Evolutionary conservation across 2,888 invertebrate genomes (phyloP).

Genomic region (Eilema caniola): DNA sequence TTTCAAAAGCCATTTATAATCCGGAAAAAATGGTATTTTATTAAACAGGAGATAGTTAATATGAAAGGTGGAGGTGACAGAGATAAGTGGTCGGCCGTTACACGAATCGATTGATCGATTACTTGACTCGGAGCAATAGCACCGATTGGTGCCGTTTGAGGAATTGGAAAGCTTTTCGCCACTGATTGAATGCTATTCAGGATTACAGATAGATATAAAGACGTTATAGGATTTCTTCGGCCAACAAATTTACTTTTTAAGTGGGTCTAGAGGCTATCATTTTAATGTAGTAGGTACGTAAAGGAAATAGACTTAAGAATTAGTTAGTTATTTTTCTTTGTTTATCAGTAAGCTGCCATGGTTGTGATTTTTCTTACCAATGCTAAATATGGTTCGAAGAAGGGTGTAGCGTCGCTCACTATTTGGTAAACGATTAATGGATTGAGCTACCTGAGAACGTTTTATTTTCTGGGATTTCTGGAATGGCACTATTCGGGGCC

Average conservation of each 20-base stretch:
- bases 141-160: conserved; percentile 16
- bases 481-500: no score
- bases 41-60: conserved; percentile 41
- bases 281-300: not conserved
- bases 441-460: no score
- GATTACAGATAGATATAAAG: conserved; percentile 15
- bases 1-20: conserved; percentile 31
- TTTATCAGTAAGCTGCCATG: no score
- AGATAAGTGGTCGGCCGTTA: conserved; percentile 41
- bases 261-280: not conserved
- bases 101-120: conserved; percentile 42
- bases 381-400: no score
- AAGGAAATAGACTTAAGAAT: no score
- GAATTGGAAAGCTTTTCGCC: conserved; percentile 20
- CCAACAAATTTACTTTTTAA: conserved; percentile 6
- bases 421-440: no score
- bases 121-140: conserved; percentile 13
- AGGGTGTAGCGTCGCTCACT: no score
- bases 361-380: no score
- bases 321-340: not conserved
- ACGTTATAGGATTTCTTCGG: conserved; percentile 7
- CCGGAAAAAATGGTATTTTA: conserved; percentile 39
- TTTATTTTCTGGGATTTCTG: no score
- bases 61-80: conserved; percentile 41
- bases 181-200: conserved; percentile 19